phyloP scores from a whole-genome alignment of 2,113 vertebrate species.

The Thunnus thynnus region DNA sequence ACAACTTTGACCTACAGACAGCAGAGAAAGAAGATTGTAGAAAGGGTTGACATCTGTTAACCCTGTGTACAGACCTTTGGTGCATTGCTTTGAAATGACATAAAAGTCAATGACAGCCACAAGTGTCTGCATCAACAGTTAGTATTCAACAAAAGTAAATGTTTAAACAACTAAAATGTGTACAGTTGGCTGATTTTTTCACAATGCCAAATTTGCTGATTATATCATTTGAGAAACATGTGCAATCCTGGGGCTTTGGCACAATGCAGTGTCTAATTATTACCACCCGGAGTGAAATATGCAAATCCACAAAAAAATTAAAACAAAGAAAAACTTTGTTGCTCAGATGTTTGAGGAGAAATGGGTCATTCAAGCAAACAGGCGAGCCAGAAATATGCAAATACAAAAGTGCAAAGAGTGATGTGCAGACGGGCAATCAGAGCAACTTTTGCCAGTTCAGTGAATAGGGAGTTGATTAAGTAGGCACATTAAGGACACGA shows the following conservation, averaged over 20 bases:
- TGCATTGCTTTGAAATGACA: neutral
- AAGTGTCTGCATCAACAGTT: too few relatives aligned
- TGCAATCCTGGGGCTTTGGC: neutral
- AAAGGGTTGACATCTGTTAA: conserved; percentile 6
- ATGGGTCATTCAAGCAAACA: neutral
- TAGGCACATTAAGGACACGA: neutral
- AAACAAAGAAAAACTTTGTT: neutral
- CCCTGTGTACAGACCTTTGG: neutral
- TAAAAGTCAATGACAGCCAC: neutral
- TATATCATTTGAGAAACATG: neutral
- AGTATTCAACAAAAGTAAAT: too few relatives aligned
- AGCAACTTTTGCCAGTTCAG: neutral
- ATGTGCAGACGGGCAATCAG: neutral
- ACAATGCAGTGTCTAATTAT: neutral
- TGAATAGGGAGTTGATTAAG: neutral
- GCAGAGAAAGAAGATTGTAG: neutral
- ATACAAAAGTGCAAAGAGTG: neutral
- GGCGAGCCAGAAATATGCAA: conserved; percentile 3
- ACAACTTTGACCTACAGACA: conserved; percentile 17
- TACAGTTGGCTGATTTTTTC: too few relatives aligned
- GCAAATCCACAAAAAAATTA: too few relatives aligned
- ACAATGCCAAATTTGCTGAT: neutral
- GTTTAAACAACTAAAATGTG: too few relatives aligned
- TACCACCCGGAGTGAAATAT: neutral
- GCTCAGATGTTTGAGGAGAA: neutral